Evolutionary conservation across 2,113 vertebrate genomes (phyloP), one percentile per base, ranked within the genome.

Genomic region (Callipepla squamata): DNA sequence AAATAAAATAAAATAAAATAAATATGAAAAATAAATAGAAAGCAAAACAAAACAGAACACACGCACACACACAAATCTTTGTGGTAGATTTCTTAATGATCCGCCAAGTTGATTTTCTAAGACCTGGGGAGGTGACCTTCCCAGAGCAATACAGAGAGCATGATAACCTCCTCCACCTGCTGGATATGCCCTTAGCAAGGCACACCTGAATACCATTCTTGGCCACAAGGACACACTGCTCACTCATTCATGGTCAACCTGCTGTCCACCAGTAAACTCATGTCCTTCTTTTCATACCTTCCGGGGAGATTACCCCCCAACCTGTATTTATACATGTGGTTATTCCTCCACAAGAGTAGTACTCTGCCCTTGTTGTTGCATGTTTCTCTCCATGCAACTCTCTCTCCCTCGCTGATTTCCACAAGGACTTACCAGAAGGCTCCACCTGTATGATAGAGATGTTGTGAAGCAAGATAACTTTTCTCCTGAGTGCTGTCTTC

Each of bases 21-120:
- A 11, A 11, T 40, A 40, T 12, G 40, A 40, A 5, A 40, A 40
- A 12, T 44, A 44, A 44, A 44, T 44, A 44, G 44, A 17, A 44
- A 44, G 44, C 14, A 5, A 28, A 48, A 40, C 23, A 44, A 44
- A 21, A 1, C 0, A 13, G 3, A 40, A 40, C 40, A 40, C 40
- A 40, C 40, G 13, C 40, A 40, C 13, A 40, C 40, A 40, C 40
- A 19, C 17, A 45, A 25, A 66, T 4, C 8, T 42, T 62, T 62
- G 19, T 55, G 73, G n/a, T 68, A 44, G 15, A 44, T 44, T 44
- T 44, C 44, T 44, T 44, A 44, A 44, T 17, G 44, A 44, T 15
- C 44, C 17, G 44, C 44, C 5, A 44, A 17, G 6, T 44, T 44
- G 44, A 44, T 44, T 44, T 44, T 44, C 44, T 44, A 44, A 44